phyloP scores from a whole-genome alignment of 2,888 invertebrate species.

The Caenorhabditis sp. region DNA sequence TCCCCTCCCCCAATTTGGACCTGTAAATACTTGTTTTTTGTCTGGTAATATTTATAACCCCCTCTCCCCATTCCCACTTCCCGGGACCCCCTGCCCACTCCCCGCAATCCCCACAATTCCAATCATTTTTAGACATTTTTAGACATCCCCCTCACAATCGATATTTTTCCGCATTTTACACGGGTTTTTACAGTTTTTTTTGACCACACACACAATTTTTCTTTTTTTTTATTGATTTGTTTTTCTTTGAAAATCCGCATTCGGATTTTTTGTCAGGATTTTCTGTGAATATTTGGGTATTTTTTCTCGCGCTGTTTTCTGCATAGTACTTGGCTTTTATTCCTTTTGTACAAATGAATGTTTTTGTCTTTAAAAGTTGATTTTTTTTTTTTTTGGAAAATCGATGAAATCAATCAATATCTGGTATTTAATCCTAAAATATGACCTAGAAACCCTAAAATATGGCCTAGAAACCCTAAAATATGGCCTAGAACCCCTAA shows the following conservation, averaged over 20 bases:
- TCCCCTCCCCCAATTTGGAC: not conserved
- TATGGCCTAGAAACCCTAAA: too few species aligned
- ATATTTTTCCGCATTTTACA: conserved; percentile 5
- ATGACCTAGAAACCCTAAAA: too few species aligned
- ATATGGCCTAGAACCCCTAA: too few species aligned
- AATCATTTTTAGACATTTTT: conserved; percentile 28
- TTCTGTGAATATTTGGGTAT: conserved; percentile 39
- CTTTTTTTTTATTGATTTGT: conserved; percentile 7
- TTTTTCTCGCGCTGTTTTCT: conserved; percentile 9
- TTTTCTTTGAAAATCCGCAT: conserved; percentile 8
- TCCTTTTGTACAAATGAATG: conserved; percentile 8
- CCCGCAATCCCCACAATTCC: too few species aligned
- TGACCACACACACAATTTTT: conserved; percentile 31
- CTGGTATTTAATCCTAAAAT: too few species aligned
- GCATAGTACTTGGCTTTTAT: not conserved
- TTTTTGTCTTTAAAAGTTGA: conserved; percentile 21
- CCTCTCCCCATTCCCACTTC: not conserved
- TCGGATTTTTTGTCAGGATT: conserved; percentile 14
- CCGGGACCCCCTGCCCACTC: too few species aligned
- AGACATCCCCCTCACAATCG: conserved; percentile 10
- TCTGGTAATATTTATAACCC: not conserved
- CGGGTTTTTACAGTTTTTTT: conserved; percentile 30
- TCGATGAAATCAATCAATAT: too few species aligned
- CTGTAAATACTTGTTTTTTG: not conserved
- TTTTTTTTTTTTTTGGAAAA: too few species aligned